Percentiles rank a stretch among this genome's conserved stretches.
Conservation (phyloP, 2,113 vertebrate genomes). For the Melanostigma gelatinosum region DNA sequence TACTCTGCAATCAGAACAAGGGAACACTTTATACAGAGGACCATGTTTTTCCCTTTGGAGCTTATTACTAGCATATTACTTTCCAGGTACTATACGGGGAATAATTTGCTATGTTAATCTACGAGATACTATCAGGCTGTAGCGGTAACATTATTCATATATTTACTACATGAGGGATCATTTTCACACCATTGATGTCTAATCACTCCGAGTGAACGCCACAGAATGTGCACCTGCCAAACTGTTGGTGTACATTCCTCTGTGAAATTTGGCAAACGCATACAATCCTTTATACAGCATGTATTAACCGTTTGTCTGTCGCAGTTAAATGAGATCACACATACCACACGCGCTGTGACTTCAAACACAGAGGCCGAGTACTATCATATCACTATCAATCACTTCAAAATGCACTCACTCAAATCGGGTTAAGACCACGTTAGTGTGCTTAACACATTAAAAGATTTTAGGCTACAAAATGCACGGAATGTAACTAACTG, state of each 20-base stretch:
- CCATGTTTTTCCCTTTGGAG: neutral
- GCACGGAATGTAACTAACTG: neutral
- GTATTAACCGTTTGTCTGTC: neutral
- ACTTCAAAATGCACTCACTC: neutral
- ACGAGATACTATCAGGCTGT: neutral
- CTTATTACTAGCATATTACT: neutral
- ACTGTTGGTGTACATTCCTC: neutral
- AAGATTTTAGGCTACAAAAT: neutral
- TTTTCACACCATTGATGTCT: conserved; percentile 14
- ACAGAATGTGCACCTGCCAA: conserved; percentile 20
- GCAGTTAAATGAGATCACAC: neutral
- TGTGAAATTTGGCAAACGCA: conserved; percentile 9
- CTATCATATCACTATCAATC: neutral
- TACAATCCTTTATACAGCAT: neutral
- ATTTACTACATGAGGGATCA: neutral
- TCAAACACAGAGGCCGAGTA: neutral
- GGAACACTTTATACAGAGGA: neutral
- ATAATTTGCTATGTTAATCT: neutral
- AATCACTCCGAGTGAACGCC: conserved; percentile 14
- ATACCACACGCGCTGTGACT: neutral
- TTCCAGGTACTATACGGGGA: neutral
- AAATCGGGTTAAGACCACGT: neutral
- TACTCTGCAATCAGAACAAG: neutral
- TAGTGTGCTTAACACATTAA: neutral
- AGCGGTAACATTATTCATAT: neutral